Evolutionary conservation across 1,140 invertebrate species (phyloP).

Genomic region (Aphelenchoides avenae): DNA sequence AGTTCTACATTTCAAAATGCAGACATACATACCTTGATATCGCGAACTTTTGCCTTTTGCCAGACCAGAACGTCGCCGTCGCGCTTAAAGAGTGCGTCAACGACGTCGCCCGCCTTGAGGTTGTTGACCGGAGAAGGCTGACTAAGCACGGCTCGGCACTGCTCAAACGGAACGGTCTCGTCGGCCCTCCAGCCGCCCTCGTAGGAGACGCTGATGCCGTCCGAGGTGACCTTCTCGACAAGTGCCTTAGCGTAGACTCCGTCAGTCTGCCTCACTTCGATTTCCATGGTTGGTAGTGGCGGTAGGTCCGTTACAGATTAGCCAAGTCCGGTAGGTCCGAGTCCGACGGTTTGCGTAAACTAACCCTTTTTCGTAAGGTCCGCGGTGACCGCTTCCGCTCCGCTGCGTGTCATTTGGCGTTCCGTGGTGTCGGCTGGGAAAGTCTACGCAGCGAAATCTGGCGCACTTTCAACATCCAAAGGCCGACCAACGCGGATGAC

Average conservation of each 20-base stretch:
- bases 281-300: constrained; percentile 16
- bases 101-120: constrained; percentile 20
- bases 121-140: not conserved
- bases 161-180: constrained; percentile 16
- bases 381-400: too few species aligned
- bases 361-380: too few species aligned
- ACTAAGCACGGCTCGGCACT: constrained; percentile 9
- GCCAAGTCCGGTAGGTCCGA: too few species aligned
- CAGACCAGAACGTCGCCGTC: too few species aligned
- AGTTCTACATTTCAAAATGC: too few species aligned
- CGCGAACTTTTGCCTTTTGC: constrained; percentile 9
- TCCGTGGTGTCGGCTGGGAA: too few species aligned
- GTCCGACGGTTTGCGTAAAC: too few species aligned
- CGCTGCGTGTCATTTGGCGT: too few species aligned
- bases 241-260: constrained; percentile 27
- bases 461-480: too few species aligned
- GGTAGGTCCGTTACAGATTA: too few species aligned
- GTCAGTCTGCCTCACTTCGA: constrained; percentile 18
- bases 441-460: too few species aligned
- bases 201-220: constrained; percentile 20
- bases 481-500: too few species aligned
- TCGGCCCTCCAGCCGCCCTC: constrained; percentile 17
- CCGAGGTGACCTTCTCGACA: constrained; percentile 1
- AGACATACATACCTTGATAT: constrained; percentile 4
- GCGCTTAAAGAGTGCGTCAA: constrained; percentile 3